These are phyloP conservation scores for Brenthis hecate DNA, from an alignment of 2,888 invertebrate genomes.

Conservation along the genomic window DNA sequence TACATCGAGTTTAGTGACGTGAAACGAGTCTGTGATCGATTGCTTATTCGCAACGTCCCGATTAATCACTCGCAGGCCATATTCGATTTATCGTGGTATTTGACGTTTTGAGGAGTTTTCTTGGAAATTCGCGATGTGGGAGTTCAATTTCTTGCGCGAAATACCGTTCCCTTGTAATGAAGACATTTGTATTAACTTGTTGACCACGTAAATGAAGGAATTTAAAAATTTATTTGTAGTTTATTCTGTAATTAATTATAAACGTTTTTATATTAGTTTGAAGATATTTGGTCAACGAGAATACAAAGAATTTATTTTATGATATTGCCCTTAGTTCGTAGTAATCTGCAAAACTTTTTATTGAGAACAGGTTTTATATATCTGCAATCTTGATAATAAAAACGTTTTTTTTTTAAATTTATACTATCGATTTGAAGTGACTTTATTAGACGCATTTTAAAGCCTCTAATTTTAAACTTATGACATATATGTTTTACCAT, in stretches of 20 bases:
- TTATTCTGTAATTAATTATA: conserved; percentile 34
- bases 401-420: too few relatives aligned
- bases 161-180: conserved; percentile 61
- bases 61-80: conserved; percentile 59
- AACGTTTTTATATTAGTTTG: conserved; percentile 19
- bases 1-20: conserved; percentile 40
- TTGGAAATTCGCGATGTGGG: conserved; percentile 71
- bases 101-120: conserved; percentile 69
- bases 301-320: conserved; percentile 22
- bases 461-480: too few relatives aligned
- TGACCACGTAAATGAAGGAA: conserved; percentile 61
- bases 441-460: too few relatives aligned
- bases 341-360: background rate
- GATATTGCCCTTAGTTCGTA: conserved; percentile 1
- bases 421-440: too few relatives aligned
- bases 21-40: conserved; percentile 45
- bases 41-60: conserved; percentile 54
- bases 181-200: conserved; percentile 70
- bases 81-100: conserved; percentile 69
- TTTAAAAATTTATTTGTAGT: conserved; percentile 35
- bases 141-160: conserved; percentile 62
- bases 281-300: conserved; percentile 13
- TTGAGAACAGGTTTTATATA: conserved; percentile 12
- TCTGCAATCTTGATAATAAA: too few relatives aligned
- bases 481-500: too few relatives aligned